Evolutionary conservation across 1,140 invertebrate genomes (phyloP).

Genomic region (Tetragonula clypearis): DNA sequence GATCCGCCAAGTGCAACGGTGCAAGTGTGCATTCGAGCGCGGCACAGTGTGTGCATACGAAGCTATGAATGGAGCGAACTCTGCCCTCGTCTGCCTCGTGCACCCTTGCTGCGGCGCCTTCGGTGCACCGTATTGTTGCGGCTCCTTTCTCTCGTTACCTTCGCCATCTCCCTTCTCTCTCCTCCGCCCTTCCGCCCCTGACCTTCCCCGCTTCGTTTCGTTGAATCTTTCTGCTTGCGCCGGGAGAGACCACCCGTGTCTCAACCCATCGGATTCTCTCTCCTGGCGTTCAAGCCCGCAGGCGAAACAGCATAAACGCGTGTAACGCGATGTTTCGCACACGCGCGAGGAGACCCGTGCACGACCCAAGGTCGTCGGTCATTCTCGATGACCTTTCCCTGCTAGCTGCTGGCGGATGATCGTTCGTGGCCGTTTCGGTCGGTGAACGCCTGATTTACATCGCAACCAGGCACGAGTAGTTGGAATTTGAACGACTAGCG

Average conservation of each 20-base stretch:
- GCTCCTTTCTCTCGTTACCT: constrained; percentile 11
- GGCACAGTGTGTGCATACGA: constrained; percentile 20
- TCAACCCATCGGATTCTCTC: neutral
- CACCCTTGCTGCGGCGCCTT: neutral
- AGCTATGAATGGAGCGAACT: constrained; percentile 70
- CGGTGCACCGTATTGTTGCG: neutral
- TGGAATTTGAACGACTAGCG: no score
- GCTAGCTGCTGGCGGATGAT: no score
- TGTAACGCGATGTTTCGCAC: constrained; percentile 65
- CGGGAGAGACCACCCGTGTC: neutral
- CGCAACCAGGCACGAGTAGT: no score
- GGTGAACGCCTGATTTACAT: no score
- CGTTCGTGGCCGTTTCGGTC: no score
- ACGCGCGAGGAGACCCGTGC: neutral
- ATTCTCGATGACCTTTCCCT: neutral
- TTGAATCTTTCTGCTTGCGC: constrained; percentile 28
- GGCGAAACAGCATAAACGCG: constrained; percentile 44
- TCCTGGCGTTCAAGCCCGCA: neutral
- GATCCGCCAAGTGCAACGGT: constrained; percentile 31
- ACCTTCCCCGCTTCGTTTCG: neutral
- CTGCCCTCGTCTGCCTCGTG: constrained; percentile 44
- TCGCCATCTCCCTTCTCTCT: neutral
- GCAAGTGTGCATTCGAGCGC: constrained; percentile 41
- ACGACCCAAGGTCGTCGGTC: neutral
- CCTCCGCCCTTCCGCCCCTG: neutral